Evolutionary conservation across 2,888 invertebrate species (phyloP).

Genomic region (Chymomyza procnemis): DNA sequence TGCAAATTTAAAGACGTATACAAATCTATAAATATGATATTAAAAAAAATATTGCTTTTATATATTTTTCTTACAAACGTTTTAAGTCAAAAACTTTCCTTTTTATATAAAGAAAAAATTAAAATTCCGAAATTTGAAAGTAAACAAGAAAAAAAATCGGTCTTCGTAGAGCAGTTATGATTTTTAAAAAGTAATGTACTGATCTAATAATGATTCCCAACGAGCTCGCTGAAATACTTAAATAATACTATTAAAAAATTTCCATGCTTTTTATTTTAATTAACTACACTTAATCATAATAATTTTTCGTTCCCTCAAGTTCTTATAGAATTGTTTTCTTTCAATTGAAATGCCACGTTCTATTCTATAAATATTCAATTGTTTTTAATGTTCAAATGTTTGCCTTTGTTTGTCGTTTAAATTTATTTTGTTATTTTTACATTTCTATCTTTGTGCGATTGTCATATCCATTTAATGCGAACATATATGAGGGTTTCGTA

Average conservation of each 20-base stretch:
- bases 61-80: too few relatives aligned
- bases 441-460: conserved; percentile 8
- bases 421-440: conserved; percentile 25
- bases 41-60: too few relatives aligned
- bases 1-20: too few relatives aligned
- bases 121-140: too few relatives aligned
- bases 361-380: conserved; percentile 47
- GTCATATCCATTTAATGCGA: conserved; percentile 10
- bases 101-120: too few relatives aligned
- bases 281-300: neutral
- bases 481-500: conserved; percentile 29
- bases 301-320: neutral
- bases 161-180: too few relatives aligned
- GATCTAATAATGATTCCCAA: too few relatives aligned
- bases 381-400: conserved; percentile 52
- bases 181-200: too few relatives aligned
- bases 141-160: too few relatives aligned
- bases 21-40: too few relatives aligned
- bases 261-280: neutral
- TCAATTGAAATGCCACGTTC: conserved; percentile 15
- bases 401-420: conserved; percentile 44
- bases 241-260: neutral
- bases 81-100: too few relatives aligned
- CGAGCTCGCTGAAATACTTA: too few relatives aligned
- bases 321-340: neutral